These are phyloP conservation scores for Tauraco hartlaubi DNA, from an alignment of 2,797 vertebrate genomes.

Conservation along the genomic window DNA sequence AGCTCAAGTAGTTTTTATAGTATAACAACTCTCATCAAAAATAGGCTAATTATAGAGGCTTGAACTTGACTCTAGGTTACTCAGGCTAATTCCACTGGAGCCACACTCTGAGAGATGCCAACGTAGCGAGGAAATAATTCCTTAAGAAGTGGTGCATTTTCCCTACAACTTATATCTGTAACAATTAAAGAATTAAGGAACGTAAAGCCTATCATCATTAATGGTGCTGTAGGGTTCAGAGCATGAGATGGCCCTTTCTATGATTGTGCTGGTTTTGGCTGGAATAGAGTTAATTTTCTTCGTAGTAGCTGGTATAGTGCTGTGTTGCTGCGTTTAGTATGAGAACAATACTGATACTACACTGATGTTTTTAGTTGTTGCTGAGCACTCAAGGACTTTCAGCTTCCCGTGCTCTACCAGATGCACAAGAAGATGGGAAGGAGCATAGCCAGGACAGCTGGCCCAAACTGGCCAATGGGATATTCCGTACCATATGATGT, in stretches of 20 bases:
- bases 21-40: not conserved
- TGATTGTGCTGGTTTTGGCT: too few relatives aligned
- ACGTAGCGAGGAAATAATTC: slow-evolving; percentile 18
- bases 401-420: too few relatives aligned
- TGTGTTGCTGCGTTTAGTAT: too few relatives aligned
- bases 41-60: not conserved
- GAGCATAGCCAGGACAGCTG: too few relatives aligned
- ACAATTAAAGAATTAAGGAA: not conserved
- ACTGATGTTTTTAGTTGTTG: too few relatives aligned
- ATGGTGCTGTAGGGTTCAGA: not conserved
- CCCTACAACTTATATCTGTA: not conserved
- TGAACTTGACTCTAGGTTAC: not conserved
- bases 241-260: not conserved
- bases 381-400: too few relatives aligned
- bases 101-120: not conserved
- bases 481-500: too few relatives aligned
- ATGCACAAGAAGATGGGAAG: too few relatives aligned
- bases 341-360: too few relatives aligned
- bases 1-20: not conserved
- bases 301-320: too few relatives aligned
- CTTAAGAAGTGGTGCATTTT: slow-evolving; percentile 9
- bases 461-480: too few relatives aligned
- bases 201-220: slow-evolving; percentile 5
- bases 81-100: slow-evolving; percentile 13
- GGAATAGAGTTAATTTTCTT: too few relatives aligned